Evolutionary conservation across 2,888 invertebrate species (phyloP).

Genomic region (Drosophila fulvimacula): DNA sequence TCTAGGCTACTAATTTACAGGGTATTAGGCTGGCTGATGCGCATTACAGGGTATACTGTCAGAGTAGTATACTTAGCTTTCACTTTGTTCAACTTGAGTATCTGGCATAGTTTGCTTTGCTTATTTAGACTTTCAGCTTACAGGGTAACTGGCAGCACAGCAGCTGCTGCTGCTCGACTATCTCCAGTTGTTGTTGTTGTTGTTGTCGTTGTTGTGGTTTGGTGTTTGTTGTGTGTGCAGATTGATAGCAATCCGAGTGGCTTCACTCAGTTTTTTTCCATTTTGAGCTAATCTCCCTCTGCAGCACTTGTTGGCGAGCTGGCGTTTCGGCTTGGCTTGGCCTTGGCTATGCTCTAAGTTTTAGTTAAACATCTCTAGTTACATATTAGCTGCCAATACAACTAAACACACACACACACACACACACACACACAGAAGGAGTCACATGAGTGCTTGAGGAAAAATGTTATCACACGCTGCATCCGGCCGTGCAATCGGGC

Average conservation of each 20-base stretch:
- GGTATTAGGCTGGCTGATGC: background rate
- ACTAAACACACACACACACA: background rate
- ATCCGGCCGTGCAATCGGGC: slow-evolving; percentile 59
- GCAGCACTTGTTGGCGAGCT: slow-evolving; percentile 10
- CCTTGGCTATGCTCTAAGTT: slow-evolving; percentile 42
- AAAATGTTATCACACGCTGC: slow-evolving; percentile 80
- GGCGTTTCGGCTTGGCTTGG: slow-evolving; percentile 26
- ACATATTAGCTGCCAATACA: slow-evolving; percentile 33
- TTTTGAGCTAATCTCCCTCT: slow-evolving; percentile 22
- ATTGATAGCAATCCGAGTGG: slow-evolving; percentile 10
- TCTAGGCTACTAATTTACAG: background rate
- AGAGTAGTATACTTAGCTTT: too few relatives aligned
- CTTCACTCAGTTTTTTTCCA: background rate
- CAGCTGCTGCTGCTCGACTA: background rate
- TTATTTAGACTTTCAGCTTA: background rate
- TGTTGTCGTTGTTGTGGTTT: background rate
- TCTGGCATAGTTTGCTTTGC: background rate
- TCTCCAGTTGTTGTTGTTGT: background rate
- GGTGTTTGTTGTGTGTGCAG: background rate
- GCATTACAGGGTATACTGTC: background rate
- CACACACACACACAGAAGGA: background rate
- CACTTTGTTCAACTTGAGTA: too few relatives aligned
- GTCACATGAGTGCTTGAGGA: slow-evolving; percentile 43
- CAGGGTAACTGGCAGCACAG: slow-evolving; percentile 10
- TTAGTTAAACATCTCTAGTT: slow-evolving; percentile 43